Evolutionary conservation across 2,113 vertebrate genomes (phyloP).

Genomic region (Xiphophorus hellerii): DNA sequence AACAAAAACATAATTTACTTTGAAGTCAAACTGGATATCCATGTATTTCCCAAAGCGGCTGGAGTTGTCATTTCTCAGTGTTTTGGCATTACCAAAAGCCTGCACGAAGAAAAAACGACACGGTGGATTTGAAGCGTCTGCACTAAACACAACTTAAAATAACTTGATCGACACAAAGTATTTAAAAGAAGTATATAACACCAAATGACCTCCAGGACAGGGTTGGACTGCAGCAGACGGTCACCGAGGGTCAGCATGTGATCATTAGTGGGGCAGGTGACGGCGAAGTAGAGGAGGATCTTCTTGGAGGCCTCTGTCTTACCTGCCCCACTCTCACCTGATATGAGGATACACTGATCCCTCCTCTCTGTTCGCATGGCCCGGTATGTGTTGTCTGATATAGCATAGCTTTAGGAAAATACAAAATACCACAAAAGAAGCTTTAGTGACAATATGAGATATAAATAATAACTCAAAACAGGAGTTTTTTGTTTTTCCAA

Average conservation of each 20-base stretch:
- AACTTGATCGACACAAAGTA: slow-evolving; percentile 1
- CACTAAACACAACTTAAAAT: not conserved
- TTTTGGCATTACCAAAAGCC: slow-evolving; percentile 98
- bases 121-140: not conserved
- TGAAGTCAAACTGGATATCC: slow-evolving; percentile 98
- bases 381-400: slow-evolving; percentile 93
- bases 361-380: slow-evolving; percentile 88
- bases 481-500: not conserved
- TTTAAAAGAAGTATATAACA: not conserved
- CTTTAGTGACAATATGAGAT: slow-evolving; percentile 18
- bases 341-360: slow-evolving; percentile 97
- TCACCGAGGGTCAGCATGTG: slow-evolving; percentile 88
- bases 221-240: slow-evolving; percentile 91
- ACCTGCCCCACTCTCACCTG: slow-evolving; percentile 95
- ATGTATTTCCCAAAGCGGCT: slow-evolving; percentile 98
- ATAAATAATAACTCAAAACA: not conserved
- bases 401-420: slow-evolving; percentile 83
- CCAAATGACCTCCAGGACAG: slow-evolving; percentile 88
- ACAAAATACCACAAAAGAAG: not conserved
- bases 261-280: slow-evolving; percentile 90
- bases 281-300: slow-evolving; percentile 93
- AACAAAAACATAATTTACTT: slow-evolving; percentile 73
- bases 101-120: slow-evolving; percentile 38
- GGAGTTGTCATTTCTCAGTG: slow-evolving; percentile 95
- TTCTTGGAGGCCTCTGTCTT: slow-evolving; percentile 97